A percentile compares a stretch with the other conserved stretches of the same genome.
phyloP scores from a whole-genome alignment of 1,140 invertebrate genomes.

The Drosophila elegans region DNA sequence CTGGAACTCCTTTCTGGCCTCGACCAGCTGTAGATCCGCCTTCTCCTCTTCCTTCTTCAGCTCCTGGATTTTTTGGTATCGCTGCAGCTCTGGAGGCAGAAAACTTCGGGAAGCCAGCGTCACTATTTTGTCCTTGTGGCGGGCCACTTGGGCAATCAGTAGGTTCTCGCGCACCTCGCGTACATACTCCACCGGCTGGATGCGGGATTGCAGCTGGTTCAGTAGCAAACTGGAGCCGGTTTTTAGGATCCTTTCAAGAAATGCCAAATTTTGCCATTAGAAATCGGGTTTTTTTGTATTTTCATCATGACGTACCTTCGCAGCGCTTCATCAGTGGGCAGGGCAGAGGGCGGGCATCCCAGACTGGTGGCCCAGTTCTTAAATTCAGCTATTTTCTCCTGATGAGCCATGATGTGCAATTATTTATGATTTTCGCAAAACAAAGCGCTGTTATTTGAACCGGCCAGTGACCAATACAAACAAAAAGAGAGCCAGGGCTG shows the following conservation, averaged over 20 bases:
- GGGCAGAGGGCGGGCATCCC: constrained; percentile 58
- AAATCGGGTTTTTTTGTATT: not conserved
- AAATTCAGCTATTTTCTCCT: constrained; percentile 60
- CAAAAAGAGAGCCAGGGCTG: not conserved
- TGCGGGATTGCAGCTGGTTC: constrained; percentile 56
- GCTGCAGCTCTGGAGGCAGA: constrained; percentile 68
- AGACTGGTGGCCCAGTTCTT: constrained; percentile 66
- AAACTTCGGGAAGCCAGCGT: constrained; percentile 56
- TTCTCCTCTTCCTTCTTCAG: constrained; percentile 52
- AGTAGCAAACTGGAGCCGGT: constrained; percentile 66
- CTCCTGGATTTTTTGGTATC: constrained; percentile 62
- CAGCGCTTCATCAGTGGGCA: constrained; percentile 69
- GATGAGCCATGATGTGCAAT: constrained; percentile 49
- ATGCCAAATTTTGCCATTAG: constrained; percentile 1
- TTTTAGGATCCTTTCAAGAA: constrained; percentile 68
- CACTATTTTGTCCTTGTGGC: constrained; percentile 58
- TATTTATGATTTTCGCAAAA: constrained; percentile 5
- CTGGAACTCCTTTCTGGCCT: constrained; percentile 60
- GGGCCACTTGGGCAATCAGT: constrained; percentile 58
- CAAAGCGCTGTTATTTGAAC: constrained; percentile 20
- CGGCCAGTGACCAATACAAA: constrained; percentile 7
- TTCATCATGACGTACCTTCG: constrained; percentile 57
- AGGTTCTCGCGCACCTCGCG: constrained; percentile 64
- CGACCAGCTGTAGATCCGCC: constrained; percentile 27
- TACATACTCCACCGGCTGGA: constrained; percentile 62